phyloP scores from a whole-genome alignment of 35 echinoderm and acorn worm genomes.

The Ophioderma brevispina region DNA sequence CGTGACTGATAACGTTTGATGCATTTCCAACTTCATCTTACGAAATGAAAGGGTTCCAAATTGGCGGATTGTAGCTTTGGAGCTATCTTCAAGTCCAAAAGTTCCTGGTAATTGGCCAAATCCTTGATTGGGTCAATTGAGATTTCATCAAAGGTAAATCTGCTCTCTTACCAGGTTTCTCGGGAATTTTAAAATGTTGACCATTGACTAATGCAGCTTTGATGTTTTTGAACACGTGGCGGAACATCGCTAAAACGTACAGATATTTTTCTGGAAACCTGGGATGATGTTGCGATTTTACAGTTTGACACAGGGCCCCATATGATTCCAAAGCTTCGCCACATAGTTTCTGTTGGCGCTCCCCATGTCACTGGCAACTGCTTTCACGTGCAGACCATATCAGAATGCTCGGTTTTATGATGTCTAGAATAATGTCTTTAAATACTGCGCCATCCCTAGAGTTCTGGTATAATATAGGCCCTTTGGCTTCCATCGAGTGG shows the following conservation, averaged over 20 bases:
- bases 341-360: constrained; percentile 61
- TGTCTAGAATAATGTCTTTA: constrained; percentile 5
- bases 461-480: constrained; percentile 32
- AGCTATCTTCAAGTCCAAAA: not conserved
- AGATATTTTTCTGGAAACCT: not conserved
- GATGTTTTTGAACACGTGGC: constrained; percentile 40
- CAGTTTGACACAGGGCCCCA: not conserved
- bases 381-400: constrained; percentile 33
- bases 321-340: constrained; percentile 29
- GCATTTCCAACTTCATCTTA: constrained; percentile 41
- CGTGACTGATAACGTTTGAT: constrained; percentile 41
- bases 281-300: constrained; percentile 36
- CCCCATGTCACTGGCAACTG: constrained; percentile 61
- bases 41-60: not conserved
- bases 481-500: constrained; percentile 48
- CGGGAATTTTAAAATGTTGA: not conserved
- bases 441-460: constrained; percentile 15
- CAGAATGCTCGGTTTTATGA: not conserved
- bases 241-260: constrained; percentile 25
- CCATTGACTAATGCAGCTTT: constrained; percentile 50
- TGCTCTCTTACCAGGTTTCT: not conserved
- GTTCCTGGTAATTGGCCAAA: not conserved
- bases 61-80: not conserved
- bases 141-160: not conserved
- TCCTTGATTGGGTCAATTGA: not conserved